These are phyloP conservation scores for Odobenus rosmarus DNA, from an alignment of 2,113 vertebrate species.

Conservation along the genomic window DNA sequence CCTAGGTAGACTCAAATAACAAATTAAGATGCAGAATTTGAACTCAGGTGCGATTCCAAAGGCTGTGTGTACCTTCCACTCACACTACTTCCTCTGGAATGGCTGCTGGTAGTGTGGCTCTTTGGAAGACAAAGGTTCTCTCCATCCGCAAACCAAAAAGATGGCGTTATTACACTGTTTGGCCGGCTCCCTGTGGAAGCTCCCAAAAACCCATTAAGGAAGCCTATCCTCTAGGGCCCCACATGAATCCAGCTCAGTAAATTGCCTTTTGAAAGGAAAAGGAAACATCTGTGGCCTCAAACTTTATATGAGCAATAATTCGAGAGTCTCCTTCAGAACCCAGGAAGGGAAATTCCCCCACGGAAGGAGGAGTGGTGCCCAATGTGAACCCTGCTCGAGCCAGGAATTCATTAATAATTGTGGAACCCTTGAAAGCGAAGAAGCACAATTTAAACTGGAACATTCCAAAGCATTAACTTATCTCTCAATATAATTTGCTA, in stretches of 20 bases:
- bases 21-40: not conserved
- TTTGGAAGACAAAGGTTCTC: not conserved
- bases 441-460: conserved; percentile 22
- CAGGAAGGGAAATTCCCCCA: not conserved
- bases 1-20: not conserved
- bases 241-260: conserved; percentile 20
- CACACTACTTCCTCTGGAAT: not conserved
- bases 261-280: conserved; percentile 64
- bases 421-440: conserved; percentile 40
- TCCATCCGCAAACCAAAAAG: not conserved
- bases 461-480: conserved; percentile 23
- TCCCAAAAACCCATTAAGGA: not conserved
- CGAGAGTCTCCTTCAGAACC: conserved; percentile 5
- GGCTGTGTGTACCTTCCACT: too few species aligned
- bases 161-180: not conserved
- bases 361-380: fast-evolving
- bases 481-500: conserved; percentile 36
- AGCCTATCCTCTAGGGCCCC: not conserved
- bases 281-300: conserved; percentile 70
- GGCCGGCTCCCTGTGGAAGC: not conserved
- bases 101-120: not conserved
- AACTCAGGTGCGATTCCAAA: not conserved
- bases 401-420: not conserved
- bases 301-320: conserved; percentile 58
- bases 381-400: not conserved